These are phyloP conservation scores for Gorsachius magnificus DNA, from an alignment of 2,797 vertebrate species.

Conservation along the genomic window DNA sequence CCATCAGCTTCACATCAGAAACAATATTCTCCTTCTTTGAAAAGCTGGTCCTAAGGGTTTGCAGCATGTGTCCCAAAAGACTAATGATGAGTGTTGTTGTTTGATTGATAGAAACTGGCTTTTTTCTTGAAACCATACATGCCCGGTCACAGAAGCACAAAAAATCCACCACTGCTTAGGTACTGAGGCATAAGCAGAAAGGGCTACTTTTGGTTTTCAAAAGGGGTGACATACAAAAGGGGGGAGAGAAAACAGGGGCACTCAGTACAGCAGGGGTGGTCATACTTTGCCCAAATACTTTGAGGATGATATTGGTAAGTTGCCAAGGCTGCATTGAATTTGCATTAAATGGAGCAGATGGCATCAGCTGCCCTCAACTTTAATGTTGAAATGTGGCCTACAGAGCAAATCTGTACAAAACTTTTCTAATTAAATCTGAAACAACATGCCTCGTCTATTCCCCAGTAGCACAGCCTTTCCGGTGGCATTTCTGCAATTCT, in stretches of 20 bases:
- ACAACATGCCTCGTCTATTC: conserved; percentile 58
- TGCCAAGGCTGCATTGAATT: conserved; percentile 66
- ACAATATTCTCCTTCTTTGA: conserved; percentile 42
- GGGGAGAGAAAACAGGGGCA: neutral
- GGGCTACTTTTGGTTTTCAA: neutral
- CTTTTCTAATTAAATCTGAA: conserved; percentile 67
- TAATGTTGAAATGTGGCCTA: conserved; percentile 66
- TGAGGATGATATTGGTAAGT: neutral
- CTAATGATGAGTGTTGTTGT: conserved; percentile 39
- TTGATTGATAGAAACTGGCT: conserved; percentile 46
- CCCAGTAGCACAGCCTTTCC: conserved; percentile 41
- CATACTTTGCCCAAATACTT: conserved; percentile 47
- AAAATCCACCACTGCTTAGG: neutral
- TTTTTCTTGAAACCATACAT: conserved; percentile 43
- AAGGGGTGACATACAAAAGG: neutral
- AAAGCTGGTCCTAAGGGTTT: conserved; percentile 64
- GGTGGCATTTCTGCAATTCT: conserved; percentile 45
- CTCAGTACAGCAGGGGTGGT: conserved; percentile 39
- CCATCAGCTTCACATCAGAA: conserved; percentile 69
- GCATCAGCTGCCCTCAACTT: conserved; percentile 65
- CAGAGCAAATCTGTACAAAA: conserved; percentile 69
- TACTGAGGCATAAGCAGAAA: neutral
- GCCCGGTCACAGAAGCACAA: conserved; percentile 15
- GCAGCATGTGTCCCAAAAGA: conserved; percentile 60
- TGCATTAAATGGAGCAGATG: conserved; percentile 68